These are phyloP conservation scores for Biston betularia DNA, from an alignment of 2,888 invertebrate species.

Conservation along the genomic window DNA sequence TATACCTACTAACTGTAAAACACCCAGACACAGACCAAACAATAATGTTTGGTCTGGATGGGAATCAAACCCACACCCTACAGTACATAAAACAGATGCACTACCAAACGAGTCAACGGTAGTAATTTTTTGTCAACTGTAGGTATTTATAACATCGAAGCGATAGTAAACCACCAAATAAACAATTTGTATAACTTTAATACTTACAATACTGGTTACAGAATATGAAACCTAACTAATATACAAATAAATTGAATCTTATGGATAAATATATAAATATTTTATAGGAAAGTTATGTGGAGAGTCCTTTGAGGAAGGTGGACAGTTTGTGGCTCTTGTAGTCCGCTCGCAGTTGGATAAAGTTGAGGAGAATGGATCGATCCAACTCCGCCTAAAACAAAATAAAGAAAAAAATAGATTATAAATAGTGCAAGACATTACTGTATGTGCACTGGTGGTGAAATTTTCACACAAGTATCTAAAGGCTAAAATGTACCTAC, in stretches of 20 bases:
- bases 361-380: constrained; percentile 94
- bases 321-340: constrained; percentile 95
- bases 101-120: too few species aligned
- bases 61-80: too few species aligned
- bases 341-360: constrained; percentile 97
- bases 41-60: too few species aligned
- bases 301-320: constrained; percentile 86
- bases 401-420: constrained; percentile 36
- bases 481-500: too few species aligned
- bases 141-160: too few species aligned
- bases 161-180: constrained; percentile 14
- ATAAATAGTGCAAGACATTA: too few species aligned
- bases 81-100: too few species aligned
- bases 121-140: too few species aligned
- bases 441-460: too few species aligned
- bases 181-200: constrained; percentile 46
- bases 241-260: constrained; percentile 22
- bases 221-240: constrained; percentile 26
- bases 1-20: too few species aligned
- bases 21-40: too few species aligned
- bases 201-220: constrained; percentile 47
- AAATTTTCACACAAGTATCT: too few species aligned
- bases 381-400: constrained; percentile 94
- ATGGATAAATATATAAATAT: constrained; percentile 27
- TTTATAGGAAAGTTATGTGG: constrained; percentile 54